These are phyloP conservation scores for Noctuana brunneofusca DNA, from an alignment of 2,888 invertebrate species.

Conservation along the genomic window DNA sequence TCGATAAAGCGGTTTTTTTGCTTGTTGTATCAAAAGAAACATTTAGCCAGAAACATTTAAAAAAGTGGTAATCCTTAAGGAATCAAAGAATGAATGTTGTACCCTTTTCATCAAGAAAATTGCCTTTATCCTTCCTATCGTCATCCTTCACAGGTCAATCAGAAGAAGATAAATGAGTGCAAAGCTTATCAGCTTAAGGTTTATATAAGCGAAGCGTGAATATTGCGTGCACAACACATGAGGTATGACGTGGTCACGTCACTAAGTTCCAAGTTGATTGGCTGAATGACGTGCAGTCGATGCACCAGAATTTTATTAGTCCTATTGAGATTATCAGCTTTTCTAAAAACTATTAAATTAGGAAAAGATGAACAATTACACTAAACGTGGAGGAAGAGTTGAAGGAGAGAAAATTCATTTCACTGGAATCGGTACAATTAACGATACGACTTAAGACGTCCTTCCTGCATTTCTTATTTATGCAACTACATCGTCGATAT, in stretches of 20 bases:
- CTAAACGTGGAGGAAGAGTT: too few relatives aligned
- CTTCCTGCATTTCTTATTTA: neutral
- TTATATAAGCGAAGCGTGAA: neutral
- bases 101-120: neutral
- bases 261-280: neutral
- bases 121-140: neutral
- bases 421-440: too few relatives aligned
- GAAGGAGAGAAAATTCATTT: too few relatives aligned
- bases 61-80: neutral
- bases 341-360: too few relatives aligned
- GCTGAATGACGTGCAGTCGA: neutral
- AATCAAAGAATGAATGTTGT: too few relatives aligned
- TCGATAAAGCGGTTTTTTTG: neutral
- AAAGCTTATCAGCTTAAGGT: neutral
- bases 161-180: neutral
- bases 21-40: neutral
- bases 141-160: neutral
- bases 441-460: too few relatives aligned
- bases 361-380: too few relatives aligned
- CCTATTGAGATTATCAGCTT: too few relatives aligned
- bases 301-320: neutral
- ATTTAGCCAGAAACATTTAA: too few relatives aligned
- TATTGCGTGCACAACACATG: neutral
- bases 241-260: neutral
- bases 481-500: neutral